Percentiles rank a stretch among this genome's conserved stretches.
phyloP scores from a whole-genome alignment of 2,113 vertebrate species.

The Hemichromis elongatus region DNA sequence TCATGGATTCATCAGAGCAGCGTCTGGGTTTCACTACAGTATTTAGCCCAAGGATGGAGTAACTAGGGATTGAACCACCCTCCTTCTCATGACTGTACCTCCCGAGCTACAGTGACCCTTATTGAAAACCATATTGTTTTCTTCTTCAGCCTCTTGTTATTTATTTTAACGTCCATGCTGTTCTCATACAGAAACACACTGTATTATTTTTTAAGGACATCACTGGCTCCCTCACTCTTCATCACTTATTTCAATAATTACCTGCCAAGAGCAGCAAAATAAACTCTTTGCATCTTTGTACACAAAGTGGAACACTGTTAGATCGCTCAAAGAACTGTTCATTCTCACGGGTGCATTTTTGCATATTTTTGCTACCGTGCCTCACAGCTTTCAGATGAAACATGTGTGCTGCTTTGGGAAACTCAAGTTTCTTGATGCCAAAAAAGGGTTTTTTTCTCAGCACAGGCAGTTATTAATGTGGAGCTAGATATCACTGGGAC shows the following conservation, averaged over 20 bases:
- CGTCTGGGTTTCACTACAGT: neutral
- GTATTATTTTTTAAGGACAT: neutral
- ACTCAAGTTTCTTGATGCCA: too few species aligned
- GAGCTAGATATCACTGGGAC: too few species aligned
- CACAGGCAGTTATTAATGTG: too few species aligned
- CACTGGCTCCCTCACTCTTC: neutral
- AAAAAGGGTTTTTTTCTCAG: too few species aligned
- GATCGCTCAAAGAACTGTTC: neutral
- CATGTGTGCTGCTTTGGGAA: too few species aligned
- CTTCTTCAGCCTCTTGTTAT: neutral
- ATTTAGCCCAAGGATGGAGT: neutral
- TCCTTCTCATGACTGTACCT: neutral
- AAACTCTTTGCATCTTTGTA: neutral
- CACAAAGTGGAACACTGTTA: accelerated
- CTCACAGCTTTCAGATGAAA: too few species aligned
- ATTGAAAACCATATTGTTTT: neutral
- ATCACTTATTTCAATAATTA: too few species aligned
- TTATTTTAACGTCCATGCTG: neutral
- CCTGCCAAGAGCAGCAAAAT: too few species aligned
- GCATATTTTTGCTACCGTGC: too few species aligned
- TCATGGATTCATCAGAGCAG: neutral
- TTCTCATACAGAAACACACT: neutral
- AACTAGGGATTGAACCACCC: neutral
- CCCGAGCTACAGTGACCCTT: neutral
- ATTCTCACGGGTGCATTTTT: neutral